Percentiles rank a stretch among this genome's conserved stretches.
Evolutionary conservation across 1,140 invertebrate genomes (phyloP).

Genomic region (Pteromalus puparum): DNA sequence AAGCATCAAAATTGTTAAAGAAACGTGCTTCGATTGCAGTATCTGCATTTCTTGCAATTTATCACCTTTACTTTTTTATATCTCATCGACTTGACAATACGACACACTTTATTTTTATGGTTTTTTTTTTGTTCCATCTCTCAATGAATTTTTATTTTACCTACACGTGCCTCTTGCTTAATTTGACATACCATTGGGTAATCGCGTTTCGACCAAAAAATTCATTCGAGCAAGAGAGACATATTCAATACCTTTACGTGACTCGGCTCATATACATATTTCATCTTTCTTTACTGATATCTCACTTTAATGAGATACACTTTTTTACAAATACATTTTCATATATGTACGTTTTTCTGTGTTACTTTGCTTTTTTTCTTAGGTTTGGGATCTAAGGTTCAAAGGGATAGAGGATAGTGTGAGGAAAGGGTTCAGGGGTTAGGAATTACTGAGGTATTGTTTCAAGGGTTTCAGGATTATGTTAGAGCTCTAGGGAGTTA

Average conservation of each 20-base stretch:
- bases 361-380: constrained; percentile 61
- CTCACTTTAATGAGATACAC: constrained; percentile 56
- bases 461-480: constrained; percentile 26
- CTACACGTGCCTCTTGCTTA: constrained; percentile 8
- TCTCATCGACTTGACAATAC: constrained; percentile 56
- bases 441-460: constrained; percentile 52
- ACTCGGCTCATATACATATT: constrained; percentile 55
- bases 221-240: constrained; percentile 53
- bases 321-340: constrained; percentile 66
- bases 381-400: constrained; percentile 53
- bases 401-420: constrained; percentile 46
- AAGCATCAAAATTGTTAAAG: constrained; percentile 47
- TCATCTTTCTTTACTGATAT: constrained; percentile 57
- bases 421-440: constrained; percentile 57
- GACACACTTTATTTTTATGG: constrained; percentile 40
- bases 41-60: constrained; percentile 47
- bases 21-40: constrained; percentile 48
- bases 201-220: constrained; percentile 38
- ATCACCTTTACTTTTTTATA: constrained; percentile 44
- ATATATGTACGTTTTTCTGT: constrained; percentile 63
- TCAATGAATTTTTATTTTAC: constrained; percentile 38
- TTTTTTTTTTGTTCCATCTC: constrained; percentile 46
- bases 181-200: constrained; percentile 22
- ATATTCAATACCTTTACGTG: constrained; percentile 48
- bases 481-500: constrained; percentile 70